Percentiles rank a stretch among this genome's conserved stretches.
Conservation (phyloP, 2,113 vertebrate genomes). For the Ceuthmochares aereus region DNA sequence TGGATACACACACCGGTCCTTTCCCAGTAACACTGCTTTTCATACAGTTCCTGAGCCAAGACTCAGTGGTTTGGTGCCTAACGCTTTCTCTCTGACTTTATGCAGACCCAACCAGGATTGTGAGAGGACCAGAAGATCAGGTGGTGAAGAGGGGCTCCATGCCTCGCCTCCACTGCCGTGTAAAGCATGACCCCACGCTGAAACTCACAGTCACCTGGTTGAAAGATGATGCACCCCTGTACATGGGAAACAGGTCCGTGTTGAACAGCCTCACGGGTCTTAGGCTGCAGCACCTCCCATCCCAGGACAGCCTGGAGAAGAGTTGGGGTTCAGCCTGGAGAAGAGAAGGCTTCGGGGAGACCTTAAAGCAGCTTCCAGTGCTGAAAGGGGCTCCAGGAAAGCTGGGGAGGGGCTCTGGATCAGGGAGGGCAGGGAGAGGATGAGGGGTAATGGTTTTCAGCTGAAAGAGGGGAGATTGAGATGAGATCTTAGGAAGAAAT, state of each 20-base stretch:
- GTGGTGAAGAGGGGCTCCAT: constrained; percentile 79
- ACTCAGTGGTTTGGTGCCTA: background rate
- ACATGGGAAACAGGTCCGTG: constrained; percentile 83
- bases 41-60: rapidly evolving
- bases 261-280: rapidly evolving
- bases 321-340: too few species aligned
- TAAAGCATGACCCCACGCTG: constrained; percentile 86
- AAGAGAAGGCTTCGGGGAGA: too few species aligned
- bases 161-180: constrained; percentile 85
- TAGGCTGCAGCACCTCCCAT: too few species aligned
- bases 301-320: too few species aligned
- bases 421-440: too few species aligned
- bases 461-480: too few species aligned
- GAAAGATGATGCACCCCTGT: constrained; percentile 86
- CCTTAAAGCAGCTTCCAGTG: too few species aligned
- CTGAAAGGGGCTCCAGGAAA: too few species aligned
- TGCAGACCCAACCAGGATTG: constrained; percentile 90
- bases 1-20: background rate
- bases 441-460: too few species aligned
- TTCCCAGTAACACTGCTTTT: rapidly evolving
- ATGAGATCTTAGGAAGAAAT: too few species aligned
- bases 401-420: too few species aligned
- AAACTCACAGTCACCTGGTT: constrained; percentile 85
- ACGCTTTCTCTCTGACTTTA: background rate
- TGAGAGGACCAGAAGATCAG: constrained; percentile 84